These are phyloP conservation scores for Sarcophaga subvicina DNA, from an alignment of 2,888 invertebrate genomes.

Conservation along the genomic window DNA sequence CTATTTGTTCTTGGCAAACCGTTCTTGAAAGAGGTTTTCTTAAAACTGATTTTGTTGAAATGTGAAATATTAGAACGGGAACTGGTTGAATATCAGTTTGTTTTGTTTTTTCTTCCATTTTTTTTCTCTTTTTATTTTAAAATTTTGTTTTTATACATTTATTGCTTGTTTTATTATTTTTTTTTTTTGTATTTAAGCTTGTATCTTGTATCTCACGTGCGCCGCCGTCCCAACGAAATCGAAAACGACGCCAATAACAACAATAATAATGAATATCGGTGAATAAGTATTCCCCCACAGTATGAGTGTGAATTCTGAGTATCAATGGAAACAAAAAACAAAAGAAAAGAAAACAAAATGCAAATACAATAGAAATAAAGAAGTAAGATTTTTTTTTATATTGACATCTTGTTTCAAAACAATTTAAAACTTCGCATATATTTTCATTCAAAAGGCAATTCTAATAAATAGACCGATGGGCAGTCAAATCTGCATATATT, in stretches of 20 bases:
- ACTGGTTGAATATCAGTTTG: slow-evolving; percentile 67
- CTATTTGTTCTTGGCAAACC: slow-evolving; percentile 73
- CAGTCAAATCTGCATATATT: slow-evolving; percentile 46
- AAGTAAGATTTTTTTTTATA: slow-evolving; percentile 35
- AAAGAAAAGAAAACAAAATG: slow-evolving; percentile 40
- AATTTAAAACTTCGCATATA: slow-evolving; percentile 23
- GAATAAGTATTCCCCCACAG: slow-evolving; percentile 29
- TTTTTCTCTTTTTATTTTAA: slow-evolving; percentile 40
- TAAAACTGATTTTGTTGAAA: slow-evolving; percentile 79
- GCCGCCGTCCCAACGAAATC: slow-evolving; percentile 56
- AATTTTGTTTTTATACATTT: slow-evolving; percentile 46
- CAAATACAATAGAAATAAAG: slow-evolving; percentile 39
- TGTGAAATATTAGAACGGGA: slow-evolving; percentile 78
- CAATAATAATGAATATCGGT: slow-evolving; percentile 15
- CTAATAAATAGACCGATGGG: not conserved
- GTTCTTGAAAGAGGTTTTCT: slow-evolving; percentile 79
- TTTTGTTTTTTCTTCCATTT: slow-evolving; percentile 37
- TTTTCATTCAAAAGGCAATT: slow-evolving; percentile 31
- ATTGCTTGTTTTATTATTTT: not conserved
- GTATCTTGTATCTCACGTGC: slow-evolving; percentile 71
- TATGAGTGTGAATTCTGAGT: slow-evolving; percentile 21
- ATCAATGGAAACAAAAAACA: slow-evolving; percentile 29
- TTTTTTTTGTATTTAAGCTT: slow-evolving; percentile 16
- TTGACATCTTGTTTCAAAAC: slow-evolving; percentile 68
- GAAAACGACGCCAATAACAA: slow-evolving; percentile 47